Conservation (phyloP, 2,113 vertebrate genomes). For the Bagarius yarrelli region DNA sequence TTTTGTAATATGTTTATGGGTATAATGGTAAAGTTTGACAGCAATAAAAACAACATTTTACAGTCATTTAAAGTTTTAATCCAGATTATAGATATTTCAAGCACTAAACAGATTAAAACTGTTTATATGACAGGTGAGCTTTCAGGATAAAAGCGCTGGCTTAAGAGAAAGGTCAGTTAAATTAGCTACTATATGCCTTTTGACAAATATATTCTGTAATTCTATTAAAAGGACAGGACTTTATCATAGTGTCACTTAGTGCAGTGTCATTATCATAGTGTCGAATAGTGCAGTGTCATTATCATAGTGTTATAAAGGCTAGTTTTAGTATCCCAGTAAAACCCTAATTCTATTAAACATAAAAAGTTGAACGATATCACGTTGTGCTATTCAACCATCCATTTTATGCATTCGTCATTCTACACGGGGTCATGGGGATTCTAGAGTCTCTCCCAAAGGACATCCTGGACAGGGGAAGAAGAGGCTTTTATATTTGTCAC, state of each 20-base stretch:
- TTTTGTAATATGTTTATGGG: too few relatives aligned
- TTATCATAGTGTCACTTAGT: too few relatives aligned
- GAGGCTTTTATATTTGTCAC: too few relatives aligned
- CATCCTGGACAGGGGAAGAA: too few relatives aligned
- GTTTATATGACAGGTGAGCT: not conserved
- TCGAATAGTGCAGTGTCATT: not conserved
- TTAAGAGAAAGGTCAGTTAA: not conserved
- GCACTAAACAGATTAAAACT: not conserved
- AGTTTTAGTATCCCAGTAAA: not conserved
- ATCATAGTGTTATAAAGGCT: too few relatives aligned
- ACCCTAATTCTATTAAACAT: not conserved
- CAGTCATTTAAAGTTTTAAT: not conserved
- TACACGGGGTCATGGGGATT: too few relatives aligned
- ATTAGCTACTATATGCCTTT: not conserved
- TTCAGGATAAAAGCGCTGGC: not conserved
- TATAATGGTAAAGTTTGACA: too few relatives aligned
- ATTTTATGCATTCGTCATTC: too few relatives aligned
- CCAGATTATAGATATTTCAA: not conserved
- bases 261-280: not conserved
- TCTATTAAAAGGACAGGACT: not conserved
- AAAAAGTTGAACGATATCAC: not conserved
- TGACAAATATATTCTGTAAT: not conserved
- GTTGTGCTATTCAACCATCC: not conserved
- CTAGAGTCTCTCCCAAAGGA: too few relatives aligned
- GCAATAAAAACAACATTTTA: not conserved